These are phyloP conservation scores for Linnaemya vulpina DNA, from an alignment of 2,888 invertebrate genomes.

Conservation along the genomic window DNA sequence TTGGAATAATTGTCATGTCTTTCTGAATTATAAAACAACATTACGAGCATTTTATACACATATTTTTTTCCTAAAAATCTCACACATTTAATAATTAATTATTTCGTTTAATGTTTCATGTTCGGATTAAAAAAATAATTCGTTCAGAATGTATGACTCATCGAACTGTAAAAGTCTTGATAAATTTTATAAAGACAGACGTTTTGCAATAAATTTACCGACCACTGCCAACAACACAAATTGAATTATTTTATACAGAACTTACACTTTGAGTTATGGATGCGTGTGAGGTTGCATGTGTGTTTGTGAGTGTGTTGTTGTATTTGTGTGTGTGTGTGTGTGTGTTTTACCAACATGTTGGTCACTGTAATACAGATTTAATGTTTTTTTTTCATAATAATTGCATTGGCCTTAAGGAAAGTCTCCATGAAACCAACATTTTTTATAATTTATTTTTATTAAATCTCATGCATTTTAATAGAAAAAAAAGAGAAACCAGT, in stretches of 20 bases:
- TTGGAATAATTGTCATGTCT: no score
- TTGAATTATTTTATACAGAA: neutral
- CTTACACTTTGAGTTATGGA: neutral
- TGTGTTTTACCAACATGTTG: neutral
- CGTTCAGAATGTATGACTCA: no score
- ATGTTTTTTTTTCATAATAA: neutral
- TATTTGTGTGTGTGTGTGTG: no score
- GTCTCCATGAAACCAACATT: constrained; percentile 5
- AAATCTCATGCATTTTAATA: neutral
- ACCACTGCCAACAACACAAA: neutral
- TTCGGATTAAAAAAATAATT: no score
- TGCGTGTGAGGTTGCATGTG: neutral
- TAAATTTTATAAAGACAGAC: neutral
- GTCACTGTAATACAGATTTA: constrained; percentile 26
- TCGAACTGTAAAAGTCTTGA: neutral
- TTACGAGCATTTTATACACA: no score
- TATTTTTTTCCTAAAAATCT: no score
- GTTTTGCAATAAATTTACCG: neutral
- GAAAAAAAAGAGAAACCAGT: neutral
- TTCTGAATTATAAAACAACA: no score
- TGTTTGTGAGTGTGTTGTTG: no score
- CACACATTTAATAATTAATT: no score
- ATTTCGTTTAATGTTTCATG: no score
- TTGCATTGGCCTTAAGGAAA: constrained; percentile 22
- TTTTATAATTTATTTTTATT: constrained; percentile 10